Percentiles rank a stretch among this genome's conserved stretches.
phyloP scores from a whole-genome alignment of 1,140 invertebrate genomes.

The Solenopsis invicta region DNA sequence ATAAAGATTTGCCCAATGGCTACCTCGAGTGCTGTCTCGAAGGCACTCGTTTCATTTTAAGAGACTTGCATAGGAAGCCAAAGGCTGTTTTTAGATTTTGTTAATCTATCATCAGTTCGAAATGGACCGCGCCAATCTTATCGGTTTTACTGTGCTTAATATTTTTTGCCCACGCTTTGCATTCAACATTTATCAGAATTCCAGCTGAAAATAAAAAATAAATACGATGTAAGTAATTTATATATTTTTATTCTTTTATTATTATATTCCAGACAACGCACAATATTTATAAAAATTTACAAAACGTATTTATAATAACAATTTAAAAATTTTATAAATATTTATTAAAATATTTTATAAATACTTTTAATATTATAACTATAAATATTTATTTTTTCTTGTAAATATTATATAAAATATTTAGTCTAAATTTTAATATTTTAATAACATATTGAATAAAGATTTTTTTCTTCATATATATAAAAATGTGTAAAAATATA shows the following conservation, averaged over 20 bases:
- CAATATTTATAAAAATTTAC: too few relatives aligned
- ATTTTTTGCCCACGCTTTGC: slow-evolving; percentile 96
- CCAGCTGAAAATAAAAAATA: slow-evolving; percentile 89
- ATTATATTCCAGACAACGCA: background rate
- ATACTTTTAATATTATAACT: too few relatives aligned
- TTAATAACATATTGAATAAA: too few relatives aligned
- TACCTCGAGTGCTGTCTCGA: background rate
- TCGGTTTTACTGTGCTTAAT: slow-evolving; percentile 93
- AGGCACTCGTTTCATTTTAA: slow-evolving; percentile 35
- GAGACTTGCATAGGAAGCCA: slow-evolving; percentile 1
- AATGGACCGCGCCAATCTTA: slow-evolving; percentile 94
- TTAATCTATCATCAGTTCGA: slow-evolving; percentile 96
- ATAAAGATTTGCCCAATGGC: slow-evolving; percentile 50
- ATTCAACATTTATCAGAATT: slow-evolving; percentile 95
- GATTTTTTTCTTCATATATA: too few relatives aligned
- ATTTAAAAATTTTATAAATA: too few relatives aligned
- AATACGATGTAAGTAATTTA: background rate
- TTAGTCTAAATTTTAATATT: too few relatives aligned
- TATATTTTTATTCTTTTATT: background rate
- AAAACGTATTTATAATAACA: too few relatives aligned
- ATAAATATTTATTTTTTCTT: too few relatives aligned
- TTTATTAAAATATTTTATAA: too few relatives aligned
- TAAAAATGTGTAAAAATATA: too few relatives aligned
- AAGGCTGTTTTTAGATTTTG: slow-evolving; percentile 18
- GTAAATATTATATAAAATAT: too few relatives aligned